Evolutionary conservation across 1,140 invertebrate genomes (phyloP), one percentile per base, ranked within the genome.

Genomic region (Drosophila elegans): DNA sequence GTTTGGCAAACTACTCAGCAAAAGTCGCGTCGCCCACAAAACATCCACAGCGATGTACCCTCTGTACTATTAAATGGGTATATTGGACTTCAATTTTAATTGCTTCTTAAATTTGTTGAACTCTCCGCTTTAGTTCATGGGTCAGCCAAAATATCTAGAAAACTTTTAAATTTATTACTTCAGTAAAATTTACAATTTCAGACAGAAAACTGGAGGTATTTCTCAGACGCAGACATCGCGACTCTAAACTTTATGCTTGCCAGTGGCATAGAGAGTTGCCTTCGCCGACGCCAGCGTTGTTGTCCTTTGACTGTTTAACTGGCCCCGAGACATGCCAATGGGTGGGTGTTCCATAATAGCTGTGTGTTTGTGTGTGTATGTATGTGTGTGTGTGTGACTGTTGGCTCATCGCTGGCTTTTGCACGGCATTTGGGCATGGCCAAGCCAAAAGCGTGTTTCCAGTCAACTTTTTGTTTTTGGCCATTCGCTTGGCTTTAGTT

Each of bases 381-480:
- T 49, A 44, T 51, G 21, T 66, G 27, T 53, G 41, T 74, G 57
- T 71, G 45, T 57, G 45, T 60, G 76, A 41, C 54, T 71, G 64
- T 66, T 75, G 74, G 82, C 78, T 81, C 82, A 81, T 81, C 82
- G 82, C 73, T 63, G 61, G 74, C 74, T 74, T 79, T 82, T 73
- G 62, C 79, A 82, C 66, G 83, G 64, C 81, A 78, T 71, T 49
- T 56, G 72, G 66, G 42, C 51, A 78, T 60, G 55, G 49, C 60
- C 78, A 56, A 49, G 64, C 68, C 53, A 64, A 62, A 55, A 86
- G 83, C 78, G 82, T 88, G 79, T 61, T 64, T 4, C 78, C 59
- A 62, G 74, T 73, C 77, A 82, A 86, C 74, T 88, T 82, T 79
- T 73, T 80, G 74, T 78, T 86, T 86, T 86, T 85, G 77, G 62